phyloP scores from a whole-genome alignment of 2,797 vertebrate species.

The Peromyscus aztecus region DNA sequence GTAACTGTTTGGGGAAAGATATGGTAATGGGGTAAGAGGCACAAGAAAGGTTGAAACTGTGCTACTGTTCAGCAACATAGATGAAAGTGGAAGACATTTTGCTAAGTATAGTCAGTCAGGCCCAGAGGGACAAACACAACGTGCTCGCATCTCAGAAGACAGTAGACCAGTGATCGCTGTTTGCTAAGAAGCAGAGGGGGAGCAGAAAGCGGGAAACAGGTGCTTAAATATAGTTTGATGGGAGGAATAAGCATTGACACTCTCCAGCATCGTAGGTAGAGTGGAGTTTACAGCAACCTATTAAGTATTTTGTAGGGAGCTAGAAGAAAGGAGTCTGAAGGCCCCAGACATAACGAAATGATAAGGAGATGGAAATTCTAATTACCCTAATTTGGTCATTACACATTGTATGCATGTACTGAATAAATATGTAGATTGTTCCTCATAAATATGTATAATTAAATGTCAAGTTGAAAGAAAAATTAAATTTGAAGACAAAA shows the following conservation, averaged over 20 bases:
- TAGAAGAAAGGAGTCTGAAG: background rate
- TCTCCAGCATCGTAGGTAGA: background rate
- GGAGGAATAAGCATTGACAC: background rate
- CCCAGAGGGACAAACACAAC: background rate
- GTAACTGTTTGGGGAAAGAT: background rate
- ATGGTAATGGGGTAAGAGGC: background rate
- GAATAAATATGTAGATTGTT: constrained; percentile 16
- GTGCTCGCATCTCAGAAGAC: background rate
- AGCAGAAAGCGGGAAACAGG: background rate
- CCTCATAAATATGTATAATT: constrained; percentile 32
- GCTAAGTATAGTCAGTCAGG: background rate
- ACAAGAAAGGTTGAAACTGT: background rate
- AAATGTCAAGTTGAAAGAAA: constrained; percentile 21
- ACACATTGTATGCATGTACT: background rate
- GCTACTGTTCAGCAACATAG: background rate
- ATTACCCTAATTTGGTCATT: constrained; percentile 38
- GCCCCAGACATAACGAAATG: background rate
- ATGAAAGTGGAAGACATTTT: background rate
- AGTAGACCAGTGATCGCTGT: background rate
- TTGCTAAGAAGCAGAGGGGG: background rate
- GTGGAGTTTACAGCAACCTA: background rate
- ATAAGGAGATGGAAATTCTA: constrained; percentile 33
- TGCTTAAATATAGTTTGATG: background rate
- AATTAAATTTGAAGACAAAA: constrained; percentile 11
- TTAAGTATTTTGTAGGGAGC: background rate